Percentiles rank a stretch among this genome's conserved stretches.
Conservation (phyloP, 2,888 invertebrate species). For the Pyrgus malvae region DNA sequence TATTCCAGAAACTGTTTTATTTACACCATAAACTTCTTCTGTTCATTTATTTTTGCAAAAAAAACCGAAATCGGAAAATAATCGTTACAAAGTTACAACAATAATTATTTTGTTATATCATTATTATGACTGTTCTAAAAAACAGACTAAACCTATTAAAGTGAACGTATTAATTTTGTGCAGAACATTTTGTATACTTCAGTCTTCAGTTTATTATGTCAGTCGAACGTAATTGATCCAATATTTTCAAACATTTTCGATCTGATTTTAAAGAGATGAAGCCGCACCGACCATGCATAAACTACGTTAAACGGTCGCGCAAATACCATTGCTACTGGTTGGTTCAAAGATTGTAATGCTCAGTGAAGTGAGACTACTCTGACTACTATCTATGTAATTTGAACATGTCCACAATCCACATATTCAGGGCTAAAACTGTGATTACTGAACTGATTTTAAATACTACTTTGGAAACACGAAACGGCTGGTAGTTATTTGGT, state of each 20-base stretch:
- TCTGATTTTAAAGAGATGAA: background rate
- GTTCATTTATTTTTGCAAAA: too few relatives aligned
- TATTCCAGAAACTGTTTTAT: too few relatives aligned
- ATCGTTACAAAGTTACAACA: too few relatives aligned
- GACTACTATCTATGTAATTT: conserved; percentile 23
- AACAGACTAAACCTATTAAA: too few relatives aligned
- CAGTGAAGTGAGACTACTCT: conserved; percentile 4
- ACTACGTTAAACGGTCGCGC: conserved; percentile 17
- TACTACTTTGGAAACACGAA: background rate
- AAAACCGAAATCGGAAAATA: too few relatives aligned
- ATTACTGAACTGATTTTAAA: conserved; percentile 8
- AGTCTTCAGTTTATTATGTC: too few relatives aligned
- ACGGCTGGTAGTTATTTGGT: background rate
- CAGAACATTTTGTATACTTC: too few relatives aligned
- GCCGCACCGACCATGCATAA: conserved; percentile 1
- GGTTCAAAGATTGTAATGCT: conserved; percentile 14
- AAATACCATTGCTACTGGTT: conserved; percentile 20
- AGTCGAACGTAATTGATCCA: too few relatives aligned
- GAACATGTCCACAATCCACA: conserved; percentile 8
- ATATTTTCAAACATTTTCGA: background rate
- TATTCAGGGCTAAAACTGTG: conserved; percentile 18
- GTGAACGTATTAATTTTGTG: too few relatives aligned
- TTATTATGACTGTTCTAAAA: too few relatives aligned
- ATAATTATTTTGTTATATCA: too few relatives aligned
- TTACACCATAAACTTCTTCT: too few relatives aligned